Evolutionary conservation across 1,140 invertebrate species (phyloP), one percentile per base, ranked within the genome.

Genomic region (Diorhabda sublineata): DNA sequence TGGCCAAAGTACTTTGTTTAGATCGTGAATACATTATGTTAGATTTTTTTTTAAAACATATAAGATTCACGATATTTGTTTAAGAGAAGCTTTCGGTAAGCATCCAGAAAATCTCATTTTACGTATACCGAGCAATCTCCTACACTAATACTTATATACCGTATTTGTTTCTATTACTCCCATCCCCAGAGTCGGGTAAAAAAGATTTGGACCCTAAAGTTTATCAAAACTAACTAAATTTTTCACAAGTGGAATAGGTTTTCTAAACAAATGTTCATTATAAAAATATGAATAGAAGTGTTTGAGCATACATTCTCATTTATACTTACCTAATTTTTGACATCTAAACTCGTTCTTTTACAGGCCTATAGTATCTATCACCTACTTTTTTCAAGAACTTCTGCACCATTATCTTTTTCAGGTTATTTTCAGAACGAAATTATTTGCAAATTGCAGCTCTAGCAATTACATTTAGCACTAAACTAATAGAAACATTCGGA

Each of bases 111-210:
- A 4, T 52, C 47, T 8, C 47, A 26, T 26, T 26, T 26, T 52
- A 52, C n/a, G 47, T 52, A 52, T 52, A 52, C 47, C 47, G 47
- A 52, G 47, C 47, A 52, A 52, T 52, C 47, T 52, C 26, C 26
- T 52, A 52, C 47, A 52, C n/a, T 52, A 52, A 8, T 52, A 52
- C 4, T 8, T 52, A 45, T 45, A 47, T 45, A 67, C 65, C 58
- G 65, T 47, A 45, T 60, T 67, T 60, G 57, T 67, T 67, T 59
- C 56, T 67, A 9, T 11, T 67, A 6, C n/a, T 60, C 58, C 58
- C 58, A 60, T 67, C 58, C 42, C 57, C 58, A 44, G 43, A 67
- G 65, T 67, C 58, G 65, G 65, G 65, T 67, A 67, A 67, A 67
- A 67, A 67, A 67, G 65, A 60, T 45, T 67, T 64, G 63, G 63